phyloP scores from a whole-genome alignment of 1,140 invertebrate genomes.

The Hylyphantes graminicola region DNA sequence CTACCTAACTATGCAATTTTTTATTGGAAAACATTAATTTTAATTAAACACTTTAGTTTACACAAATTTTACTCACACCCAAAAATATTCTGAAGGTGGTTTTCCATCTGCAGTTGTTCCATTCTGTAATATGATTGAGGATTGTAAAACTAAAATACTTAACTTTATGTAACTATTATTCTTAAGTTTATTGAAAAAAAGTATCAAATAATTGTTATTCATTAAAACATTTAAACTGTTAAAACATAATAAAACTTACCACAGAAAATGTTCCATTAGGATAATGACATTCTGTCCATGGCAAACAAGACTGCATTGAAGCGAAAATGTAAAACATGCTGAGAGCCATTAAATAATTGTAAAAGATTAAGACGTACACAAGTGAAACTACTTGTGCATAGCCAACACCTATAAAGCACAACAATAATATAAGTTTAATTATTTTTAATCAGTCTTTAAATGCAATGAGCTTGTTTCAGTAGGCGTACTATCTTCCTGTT shows the following conservation, averaged over 20 bases:
- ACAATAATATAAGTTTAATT: too few species aligned
- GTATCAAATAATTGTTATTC: not conserved
- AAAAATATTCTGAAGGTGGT: constrained; percentile 25
- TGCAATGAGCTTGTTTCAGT: too few species aligned
- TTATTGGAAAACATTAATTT: too few species aligned
- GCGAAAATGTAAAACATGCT: constrained; percentile 68
- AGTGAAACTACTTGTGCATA: constrained; percentile 67
- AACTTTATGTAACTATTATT: not conserved
- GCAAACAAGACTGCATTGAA: constrained; percentile 65
- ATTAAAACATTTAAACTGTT: not conserved
- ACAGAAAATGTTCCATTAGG: constrained; percentile 60
- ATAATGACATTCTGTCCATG: constrained; percentile 65
- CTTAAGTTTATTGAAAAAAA: not conserved
- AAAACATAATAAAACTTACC: not conserved
- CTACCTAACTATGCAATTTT: too few species aligned
- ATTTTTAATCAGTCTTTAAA: too few species aligned
- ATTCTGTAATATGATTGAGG: not conserved
- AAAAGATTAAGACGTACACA: constrained; percentile 67
- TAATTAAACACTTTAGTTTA: not conserved
- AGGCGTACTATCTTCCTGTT: too few species aligned
- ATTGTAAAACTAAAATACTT: not conserved
- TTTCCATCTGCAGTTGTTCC: constrained; percentile 5
- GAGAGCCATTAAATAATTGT: constrained; percentile 67
- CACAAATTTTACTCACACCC: constrained; percentile 30
- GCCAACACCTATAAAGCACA: constrained; percentile 67